Base-by-base conservation (phyloP, 1,140 invertebrate genomes). In the Alviniconcha marisindica region DNA sequence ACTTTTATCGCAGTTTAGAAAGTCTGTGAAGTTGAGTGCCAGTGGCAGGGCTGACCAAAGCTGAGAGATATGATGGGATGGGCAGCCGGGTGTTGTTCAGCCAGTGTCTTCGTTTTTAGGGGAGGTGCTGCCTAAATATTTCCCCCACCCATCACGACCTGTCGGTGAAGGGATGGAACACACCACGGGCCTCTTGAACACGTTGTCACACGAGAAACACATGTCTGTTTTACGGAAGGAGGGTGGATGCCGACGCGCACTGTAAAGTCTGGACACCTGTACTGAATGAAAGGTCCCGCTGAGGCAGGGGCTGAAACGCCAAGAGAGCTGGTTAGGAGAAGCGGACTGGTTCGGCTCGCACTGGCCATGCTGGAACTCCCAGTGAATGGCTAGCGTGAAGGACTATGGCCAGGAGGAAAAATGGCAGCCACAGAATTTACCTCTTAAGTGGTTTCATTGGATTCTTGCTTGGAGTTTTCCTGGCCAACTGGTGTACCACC, bases 401-500 rank as follows among this genome's bases (percentile, higher is more conserved):
- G 79, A 81, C 71, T 84, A 85, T 85, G 84, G 84, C 84, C 44
- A 85, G 71, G 76, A 82, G 69, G 69, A 81, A 80, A 77, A 60
- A 85, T 85, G 84, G 81, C 44, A 54, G 4, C 74, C 48, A 36
- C 24, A 85, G 71, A 60, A 60, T 80, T 28, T 83, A 42, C 24
- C 15, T 79, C 33, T 48, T 69, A 48, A 63, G 51, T 33, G 78
- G 66, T n/a, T 36, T 88, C 54, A 15, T 85, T 14, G 87, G 87
- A n/a, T 84, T 88, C 63, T n/a, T 87, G 40, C 44, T 74, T 28
- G 87, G 87, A 56, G 42, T 86, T 24, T 54, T 88, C 24, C 69
- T 86, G 56, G 81, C 83, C 54, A 88, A 86, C 56, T 88, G 84
- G 83, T 84, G 81, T 21, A 87, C 84, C 56, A 77, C 60, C 31